Percentiles rank a stretch among this genome's conserved stretches.
phyloP scores from a whole-genome alignment of 1,140 invertebrate genomes.

The Carposina sasakii region DNA sequence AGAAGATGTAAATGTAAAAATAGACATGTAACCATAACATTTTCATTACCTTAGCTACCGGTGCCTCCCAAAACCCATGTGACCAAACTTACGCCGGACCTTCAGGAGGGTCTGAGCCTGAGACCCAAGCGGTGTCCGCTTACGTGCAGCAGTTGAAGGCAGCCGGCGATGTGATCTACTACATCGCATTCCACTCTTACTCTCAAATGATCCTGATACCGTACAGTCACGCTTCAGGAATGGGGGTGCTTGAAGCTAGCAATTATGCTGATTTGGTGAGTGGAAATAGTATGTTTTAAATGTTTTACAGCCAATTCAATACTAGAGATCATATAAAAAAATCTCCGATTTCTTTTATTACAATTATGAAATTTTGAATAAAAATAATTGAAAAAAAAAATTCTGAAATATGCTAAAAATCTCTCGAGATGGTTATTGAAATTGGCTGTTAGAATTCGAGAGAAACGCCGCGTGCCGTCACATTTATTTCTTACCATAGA shows the following conservation, averaged over 20 bases:
- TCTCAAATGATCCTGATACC: slow-evolving; percentile 81
- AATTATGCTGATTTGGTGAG: slow-evolving; percentile 78
- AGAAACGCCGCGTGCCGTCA: too few relatives aligned
- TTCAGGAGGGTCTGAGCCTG: slow-evolving; percentile 89
- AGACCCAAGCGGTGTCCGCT: slow-evolving; percentile 80
- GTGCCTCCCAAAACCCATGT: slow-evolving; percentile 89
- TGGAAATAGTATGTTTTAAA: too few relatives aligned
- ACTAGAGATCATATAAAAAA: too few relatives aligned
- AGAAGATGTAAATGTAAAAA: too few relatives aligned
- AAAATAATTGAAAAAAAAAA: too few relatives aligned
- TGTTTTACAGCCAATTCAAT: too few relatives aligned
- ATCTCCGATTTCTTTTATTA: too few relatives aligned
- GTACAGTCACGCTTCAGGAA: slow-evolving; percentile 76
- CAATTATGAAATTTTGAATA: too few relatives aligned
- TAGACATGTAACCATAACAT: neutral
- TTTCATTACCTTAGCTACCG: slow-evolving; percentile 65
- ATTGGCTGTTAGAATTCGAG: too few relatives aligned
- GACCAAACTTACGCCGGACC: slow-evolving; percentile 89
- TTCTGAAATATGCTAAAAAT: too few relatives aligned
- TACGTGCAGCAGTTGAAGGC: slow-evolving; percentile 34
- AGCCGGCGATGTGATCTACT: slow-evolving; percentile 54
- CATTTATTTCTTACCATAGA: too few relatives aligned
- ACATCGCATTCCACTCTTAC: slow-evolving; percentile 83
- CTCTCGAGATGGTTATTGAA: too few relatives aligned
- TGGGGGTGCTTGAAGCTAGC: slow-evolving; percentile 61